A percentile compares a stretch with the other conserved stretches of the same genome.
These are phyloP conservation scores for Kryphioiulus occultus DNA, from an alignment of 2,888 invertebrate genomes.

Conservation along the genomic window DNA sequence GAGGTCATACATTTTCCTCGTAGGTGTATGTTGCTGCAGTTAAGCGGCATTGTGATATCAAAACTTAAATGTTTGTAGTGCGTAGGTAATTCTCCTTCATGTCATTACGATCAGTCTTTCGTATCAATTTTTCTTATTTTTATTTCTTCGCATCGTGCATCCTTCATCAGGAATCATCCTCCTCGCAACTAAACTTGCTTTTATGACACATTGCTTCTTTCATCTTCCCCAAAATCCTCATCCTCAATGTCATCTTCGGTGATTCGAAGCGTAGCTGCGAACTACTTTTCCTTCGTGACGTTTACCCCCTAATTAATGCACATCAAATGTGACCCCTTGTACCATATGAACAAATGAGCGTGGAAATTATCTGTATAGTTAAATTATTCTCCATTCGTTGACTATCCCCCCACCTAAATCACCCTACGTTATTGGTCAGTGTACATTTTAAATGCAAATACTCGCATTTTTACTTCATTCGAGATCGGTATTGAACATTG, in stretches of 20 bases:
- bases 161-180: slow-evolving; percentile 1
- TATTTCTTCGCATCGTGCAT: slow-evolving; percentile 33
- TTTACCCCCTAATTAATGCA: neutral
- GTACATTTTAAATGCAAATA: neutral
- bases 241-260: neutral
- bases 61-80: slow-evolving; percentile 44
- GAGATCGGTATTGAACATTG: neutral
- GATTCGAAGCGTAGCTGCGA: neutral
- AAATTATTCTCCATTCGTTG: neutral
- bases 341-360: slow-evolving; percentile 4
- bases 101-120: slow-evolving; percentile 36
- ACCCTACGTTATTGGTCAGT: neutral
- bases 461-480: neutral
- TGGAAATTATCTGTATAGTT: slow-evolving; percentile 36
- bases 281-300: neutral
- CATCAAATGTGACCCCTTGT: neutral
- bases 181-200: neutral
- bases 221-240: neutral
- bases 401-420: neutral
- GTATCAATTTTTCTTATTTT: slow-evolving; percentile 28
- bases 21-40: slow-evolving; percentile 49
- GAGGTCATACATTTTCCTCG: slow-evolving; percentile 46
- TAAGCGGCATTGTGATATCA: slow-evolving; percentile 50
- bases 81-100: slow-evolving; percentile 41
- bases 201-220: neutral